These are phyloP conservation scores for Calidris pygmaea DNA, from an alignment of 2,113 vertebrate genomes.

Conservation along the genomic window DNA sequence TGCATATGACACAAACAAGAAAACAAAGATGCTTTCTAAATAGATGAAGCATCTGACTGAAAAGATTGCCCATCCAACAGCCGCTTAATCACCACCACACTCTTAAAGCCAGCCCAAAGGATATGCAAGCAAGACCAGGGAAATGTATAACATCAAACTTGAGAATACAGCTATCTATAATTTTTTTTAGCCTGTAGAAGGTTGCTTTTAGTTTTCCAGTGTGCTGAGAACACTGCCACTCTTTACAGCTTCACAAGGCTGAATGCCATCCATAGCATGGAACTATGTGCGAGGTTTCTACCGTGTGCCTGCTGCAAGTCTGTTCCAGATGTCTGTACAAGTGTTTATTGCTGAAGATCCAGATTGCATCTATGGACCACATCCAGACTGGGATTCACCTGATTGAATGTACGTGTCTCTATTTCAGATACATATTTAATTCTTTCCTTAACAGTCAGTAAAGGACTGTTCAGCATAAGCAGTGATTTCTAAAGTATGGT, in stretches of 20 bases:
- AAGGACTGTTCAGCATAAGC: not conserved
- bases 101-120: not conserved
- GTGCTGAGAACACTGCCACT: not conserved
- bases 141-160: not conserved
- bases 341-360: not conserved
- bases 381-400: not conserved
- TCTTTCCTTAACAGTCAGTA: not conserved
- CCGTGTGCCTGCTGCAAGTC: rapidly evolving
- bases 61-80: not conserved
- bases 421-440: rapidly evolving
- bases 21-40: not conserved
- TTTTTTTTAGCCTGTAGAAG: not conserved
- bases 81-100: not conserved
- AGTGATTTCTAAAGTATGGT: not conserved
- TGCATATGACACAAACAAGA: not conserved
- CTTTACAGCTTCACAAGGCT: not conserved
- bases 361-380: not conserved
- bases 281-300: not conserved
- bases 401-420: not conserved
- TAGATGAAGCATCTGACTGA: not conserved
- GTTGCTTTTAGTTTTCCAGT: not conserved
- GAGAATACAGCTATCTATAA: not conserved
- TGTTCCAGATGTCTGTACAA: not conserved
- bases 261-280: not conserved
- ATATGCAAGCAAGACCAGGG: not conserved